A percentile compares a stretch with the other conserved stretches of the same genome.
Conservation (phyloP, 2,797 vertebrate species). For the Tenualosa thibaudeaui region DNA sequence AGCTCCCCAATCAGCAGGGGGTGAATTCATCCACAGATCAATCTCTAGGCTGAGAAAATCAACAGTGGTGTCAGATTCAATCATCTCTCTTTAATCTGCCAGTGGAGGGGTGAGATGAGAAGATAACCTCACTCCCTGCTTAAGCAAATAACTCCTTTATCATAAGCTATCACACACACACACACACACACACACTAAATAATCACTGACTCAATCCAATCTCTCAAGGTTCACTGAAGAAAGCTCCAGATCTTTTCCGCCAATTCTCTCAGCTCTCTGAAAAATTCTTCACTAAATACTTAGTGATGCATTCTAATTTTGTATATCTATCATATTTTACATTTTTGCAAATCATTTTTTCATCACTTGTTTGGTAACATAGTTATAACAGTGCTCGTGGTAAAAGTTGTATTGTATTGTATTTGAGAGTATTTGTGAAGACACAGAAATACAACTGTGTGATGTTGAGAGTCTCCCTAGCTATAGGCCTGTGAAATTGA, state of each 20-base stretch:
- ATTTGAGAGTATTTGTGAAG: too few species aligned
- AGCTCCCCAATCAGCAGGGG: background rate
- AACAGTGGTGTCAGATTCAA: background rate
- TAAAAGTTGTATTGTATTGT: too few species aligned
- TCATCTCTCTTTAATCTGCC: background rate
- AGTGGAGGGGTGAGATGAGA: background rate
- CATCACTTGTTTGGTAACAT: too few species aligned
- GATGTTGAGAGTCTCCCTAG: background rate
- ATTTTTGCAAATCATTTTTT: too few species aligned
- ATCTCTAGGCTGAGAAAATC: background rate
- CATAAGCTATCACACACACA: background rate
- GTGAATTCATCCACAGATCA: background rate
- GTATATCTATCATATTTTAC: too few species aligned
- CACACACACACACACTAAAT: background rate
- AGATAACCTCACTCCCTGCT: background rate
- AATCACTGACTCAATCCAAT: constrained; percentile 4
- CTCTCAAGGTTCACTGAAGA: background rate
- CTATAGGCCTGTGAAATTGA: background rate
- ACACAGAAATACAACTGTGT: background rate
- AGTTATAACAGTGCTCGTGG: too few species aligned
- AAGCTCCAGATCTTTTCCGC: background rate
- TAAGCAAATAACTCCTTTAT: background rate
- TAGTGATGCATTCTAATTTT: too few species aligned
- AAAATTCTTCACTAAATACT: too few species aligned
- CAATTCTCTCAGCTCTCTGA: background rate